phyloP scores from a whole-genome alignment of 35 echinoderm and acorn worm species.

The Amphiura filiformis region DNA sequence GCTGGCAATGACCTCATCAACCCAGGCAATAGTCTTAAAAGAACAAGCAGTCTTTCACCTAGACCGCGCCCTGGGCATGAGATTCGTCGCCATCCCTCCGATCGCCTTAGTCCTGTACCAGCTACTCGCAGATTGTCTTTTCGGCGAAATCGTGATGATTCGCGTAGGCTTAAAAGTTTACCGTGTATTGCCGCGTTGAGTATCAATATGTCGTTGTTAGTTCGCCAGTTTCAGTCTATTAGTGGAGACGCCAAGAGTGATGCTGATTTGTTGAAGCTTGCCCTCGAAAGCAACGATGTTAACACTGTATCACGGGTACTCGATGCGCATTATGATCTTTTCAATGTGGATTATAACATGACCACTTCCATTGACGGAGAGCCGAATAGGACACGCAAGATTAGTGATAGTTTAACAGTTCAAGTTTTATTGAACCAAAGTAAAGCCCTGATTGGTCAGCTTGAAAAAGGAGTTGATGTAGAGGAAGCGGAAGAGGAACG shows the following conservation, averaged over 20 bases:
- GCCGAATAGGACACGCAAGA: slow-evolving; percentile 13
- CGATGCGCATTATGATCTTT: slow-evolving; percentile 44
- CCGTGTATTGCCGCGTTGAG: slow-evolving; percentile 54
- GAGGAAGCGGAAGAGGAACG: slow-evolving; percentile 12
- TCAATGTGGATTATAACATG: slow-evolving; percentile 46
- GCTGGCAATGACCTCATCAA: background rate
- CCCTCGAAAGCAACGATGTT: slow-evolving; percentile 50
- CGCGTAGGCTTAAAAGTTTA: slow-evolving; percentile 28
- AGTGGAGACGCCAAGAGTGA: slow-evolving; percentile 31
- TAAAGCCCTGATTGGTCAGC: slow-evolving; percentile 50
- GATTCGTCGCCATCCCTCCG: background rate
- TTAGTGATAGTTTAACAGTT: slow-evolving; percentile 50
- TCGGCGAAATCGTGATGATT: background rate
- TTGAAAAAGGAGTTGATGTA: slow-evolving; percentile 15
- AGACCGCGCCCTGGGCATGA: background rate
- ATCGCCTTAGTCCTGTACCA: background rate
- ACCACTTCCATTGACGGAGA: background rate
- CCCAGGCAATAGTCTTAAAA: background rate
- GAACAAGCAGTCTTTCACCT: background rate
- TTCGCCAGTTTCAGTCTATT: slow-evolving; percentile 37
- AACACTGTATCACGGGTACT: slow-evolving; percentile 43
- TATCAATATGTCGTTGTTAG: slow-evolving; percentile 61
- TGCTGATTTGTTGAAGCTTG: slow-evolving; percentile 39
- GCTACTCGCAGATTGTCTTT: background rate
- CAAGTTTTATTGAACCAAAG: slow-evolving; percentile 51